These are phyloP conservation scores for Apamea monoglypha DNA, from an alignment of 2,888 invertebrate genomes.

Conservation along the genomic window DNA sequence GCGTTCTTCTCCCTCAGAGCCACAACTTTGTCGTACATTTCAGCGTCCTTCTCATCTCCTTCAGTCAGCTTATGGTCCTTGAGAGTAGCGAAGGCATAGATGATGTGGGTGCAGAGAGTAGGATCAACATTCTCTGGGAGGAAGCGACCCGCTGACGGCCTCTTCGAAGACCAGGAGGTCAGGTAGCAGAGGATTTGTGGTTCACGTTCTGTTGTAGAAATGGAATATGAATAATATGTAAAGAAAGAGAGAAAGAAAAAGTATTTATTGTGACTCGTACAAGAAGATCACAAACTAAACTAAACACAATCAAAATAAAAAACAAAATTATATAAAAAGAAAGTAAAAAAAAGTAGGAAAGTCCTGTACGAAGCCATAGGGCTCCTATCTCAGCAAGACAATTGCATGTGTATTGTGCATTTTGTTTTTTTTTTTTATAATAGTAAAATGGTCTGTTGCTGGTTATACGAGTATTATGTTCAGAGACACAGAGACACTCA, in stretches of 20 bases:
- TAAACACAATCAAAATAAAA: too few relatives aligned
- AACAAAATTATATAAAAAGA: too few relatives aligned
- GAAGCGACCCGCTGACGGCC: slow-evolving; percentile 96
- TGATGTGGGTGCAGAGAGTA: slow-evolving; percentile 97
- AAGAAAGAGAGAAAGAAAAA: too few relatives aligned
- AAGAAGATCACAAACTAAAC: too few relatives aligned
- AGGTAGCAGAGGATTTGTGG: slow-evolving; percentile 98
- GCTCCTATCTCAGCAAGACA: too few relatives aligned
- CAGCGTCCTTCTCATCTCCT: slow-evolving; percentile 94
- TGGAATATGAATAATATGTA: not conserved
- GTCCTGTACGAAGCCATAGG: too few relatives aligned
- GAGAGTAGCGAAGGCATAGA: slow-evolving; percentile 98
- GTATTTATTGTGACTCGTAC: too few relatives aligned
- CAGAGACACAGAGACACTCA: too few relatives aligned
- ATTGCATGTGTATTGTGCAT: not conserved
- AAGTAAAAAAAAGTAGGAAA: too few relatives aligned
- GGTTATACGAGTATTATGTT: not conserved
- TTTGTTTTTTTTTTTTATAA: not conserved
- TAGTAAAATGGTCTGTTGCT: not conserved
- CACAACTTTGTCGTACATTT: slow-evolving; percentile 96
- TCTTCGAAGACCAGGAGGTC: slow-evolving; percentile 98
- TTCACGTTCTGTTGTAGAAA: slow-evolving; percentile 92
- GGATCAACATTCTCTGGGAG: slow-evolving; percentile 97
- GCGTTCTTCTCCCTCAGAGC: slow-evolving; percentile 96
- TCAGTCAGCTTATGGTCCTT: slow-evolving; percentile 96